A percentile compares a stretch with the other conserved stretches of the same genome.
phyloP scores from a whole-genome alignment of 2,113 vertebrate species.

The Psilopsiagon aymara region DNA sequence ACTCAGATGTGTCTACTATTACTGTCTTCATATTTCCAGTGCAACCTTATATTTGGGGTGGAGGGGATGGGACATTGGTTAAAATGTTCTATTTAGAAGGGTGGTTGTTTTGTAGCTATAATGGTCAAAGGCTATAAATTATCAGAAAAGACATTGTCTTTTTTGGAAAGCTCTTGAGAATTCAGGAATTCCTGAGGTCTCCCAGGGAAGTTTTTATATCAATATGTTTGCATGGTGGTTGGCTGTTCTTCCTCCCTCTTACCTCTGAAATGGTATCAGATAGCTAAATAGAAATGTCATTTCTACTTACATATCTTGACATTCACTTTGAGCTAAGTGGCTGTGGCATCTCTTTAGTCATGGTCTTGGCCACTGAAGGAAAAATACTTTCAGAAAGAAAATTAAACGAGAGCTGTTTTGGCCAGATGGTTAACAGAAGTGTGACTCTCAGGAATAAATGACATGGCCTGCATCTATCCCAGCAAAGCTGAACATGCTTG shows the following conservation, averaged over 20 bases:
- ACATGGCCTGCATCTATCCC: not conserved
- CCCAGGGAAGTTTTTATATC: not conserved
- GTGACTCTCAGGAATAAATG: not conserved
- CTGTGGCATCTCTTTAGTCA: not conserved
- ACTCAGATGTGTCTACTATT: rapidly evolving
- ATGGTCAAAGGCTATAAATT: not conserved
- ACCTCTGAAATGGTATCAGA: not conserved
- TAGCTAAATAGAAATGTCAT: not conserved
- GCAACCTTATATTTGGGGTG: not conserved
- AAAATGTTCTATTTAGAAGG: not conserved
- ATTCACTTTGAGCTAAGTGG: not conserved
- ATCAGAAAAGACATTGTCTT: not conserved
- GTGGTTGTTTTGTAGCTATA: not conserved
- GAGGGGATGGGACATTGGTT: not conserved
- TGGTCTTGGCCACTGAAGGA: not conserved
- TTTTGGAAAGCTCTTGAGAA: not conserved
- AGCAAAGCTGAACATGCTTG: not conserved
- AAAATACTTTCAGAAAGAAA: not conserved
- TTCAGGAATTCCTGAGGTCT: not conserved
- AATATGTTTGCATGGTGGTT: not conserved
- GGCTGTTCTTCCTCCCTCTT: not conserved
- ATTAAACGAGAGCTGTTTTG: not conserved
- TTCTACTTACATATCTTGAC: not conserved
- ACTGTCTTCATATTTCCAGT: not conserved
- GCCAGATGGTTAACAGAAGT: not conserved